phyloP scores from a whole-genome alignment of 2,797 vertebrate genomes.

The Australoheros facetus region DNA sequence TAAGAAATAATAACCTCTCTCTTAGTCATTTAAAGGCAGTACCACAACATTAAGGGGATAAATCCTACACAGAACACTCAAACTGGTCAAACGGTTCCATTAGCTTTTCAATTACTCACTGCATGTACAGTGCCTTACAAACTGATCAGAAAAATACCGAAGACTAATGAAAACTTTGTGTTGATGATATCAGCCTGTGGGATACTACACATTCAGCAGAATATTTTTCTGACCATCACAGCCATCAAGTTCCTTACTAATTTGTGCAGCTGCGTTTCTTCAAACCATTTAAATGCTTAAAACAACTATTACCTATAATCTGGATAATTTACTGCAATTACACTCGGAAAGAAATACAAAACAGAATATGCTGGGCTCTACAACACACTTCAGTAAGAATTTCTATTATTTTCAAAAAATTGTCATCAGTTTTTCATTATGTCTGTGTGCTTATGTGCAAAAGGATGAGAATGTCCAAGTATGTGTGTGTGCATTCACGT shows the following conservation, averaged over 20 bases:
- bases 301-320: neutral
- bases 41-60: neutral
- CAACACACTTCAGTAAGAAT: neutral
- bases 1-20: neutral
- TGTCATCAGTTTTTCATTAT: neutral
- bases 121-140: neutral
- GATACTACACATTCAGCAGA: conserved; percentile 20
- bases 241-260: neutral
- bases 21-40: neutral
- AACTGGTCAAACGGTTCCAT: neutral
- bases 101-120: neutral
- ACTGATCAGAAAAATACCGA: conserved; percentile 16
- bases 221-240: conserved; percentile 32
- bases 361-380: neutral
- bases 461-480: neutral
- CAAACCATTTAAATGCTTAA: neutral
- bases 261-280: neutral
- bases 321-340: conserved; percentile 3
- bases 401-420: neutral
- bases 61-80: neutral
- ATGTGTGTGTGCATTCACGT: neutral
- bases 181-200: conserved; percentile 38
- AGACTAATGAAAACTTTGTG: conserved; percentile 24
- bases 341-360: neutral
- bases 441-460: neutral